These are phyloP conservation scores for Alfaro cultratus DNA, from an alignment of 2,797 vertebrate genomes.

Conservation along the genomic window DNA sequence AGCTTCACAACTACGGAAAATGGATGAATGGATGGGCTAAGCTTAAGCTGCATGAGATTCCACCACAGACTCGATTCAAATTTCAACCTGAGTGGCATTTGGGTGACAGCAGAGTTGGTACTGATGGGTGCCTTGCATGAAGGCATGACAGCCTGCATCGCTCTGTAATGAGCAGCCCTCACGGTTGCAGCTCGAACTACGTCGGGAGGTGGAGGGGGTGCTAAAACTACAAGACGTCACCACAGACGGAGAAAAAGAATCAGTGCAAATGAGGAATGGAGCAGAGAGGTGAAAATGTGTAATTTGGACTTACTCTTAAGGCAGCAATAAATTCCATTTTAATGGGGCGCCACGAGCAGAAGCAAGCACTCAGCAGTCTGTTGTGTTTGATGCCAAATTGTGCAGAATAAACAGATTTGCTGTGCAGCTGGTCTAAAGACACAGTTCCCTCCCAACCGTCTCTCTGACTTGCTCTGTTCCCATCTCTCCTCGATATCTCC, in stretches of 20 bases:
- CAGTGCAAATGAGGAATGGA: constrained; percentile 46
- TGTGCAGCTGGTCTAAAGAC: constrained; percentile 76
- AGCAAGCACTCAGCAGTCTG: constrained; percentile 79
- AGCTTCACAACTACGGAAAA: background rate
- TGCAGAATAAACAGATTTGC: constrained; percentile 84
- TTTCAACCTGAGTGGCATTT: constrained; percentile 32
- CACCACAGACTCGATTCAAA: constrained; percentile 26
- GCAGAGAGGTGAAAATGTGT: constrained; percentile 52
- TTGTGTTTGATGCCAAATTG: constrained; percentile 83
- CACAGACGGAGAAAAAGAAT: constrained; percentile 30
- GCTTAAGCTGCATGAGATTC: constrained; percentile 27
- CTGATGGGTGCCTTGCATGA: constrained; percentile 46
- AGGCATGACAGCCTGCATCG: constrained; percentile 42
- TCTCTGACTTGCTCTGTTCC: constrained; percentile 38
- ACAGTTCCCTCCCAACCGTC: constrained; percentile 35
- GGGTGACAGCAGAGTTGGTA: constrained; percentile 43
- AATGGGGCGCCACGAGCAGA: constrained; percentile 77
- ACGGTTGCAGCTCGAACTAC: constrained; percentile 50
- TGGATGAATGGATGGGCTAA: background rate
- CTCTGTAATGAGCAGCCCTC: constrained; percentile 67
- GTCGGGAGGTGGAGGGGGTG: background rate
- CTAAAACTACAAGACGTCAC: constrained; percentile 31
- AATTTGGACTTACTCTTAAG: constrained; percentile 74
- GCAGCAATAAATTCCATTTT: constrained; percentile 78
- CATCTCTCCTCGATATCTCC: constrained; percentile 29